Conservation (phyloP, 1,140 invertebrate genomes). For the Sitodiplosis mosellana region DNA sequence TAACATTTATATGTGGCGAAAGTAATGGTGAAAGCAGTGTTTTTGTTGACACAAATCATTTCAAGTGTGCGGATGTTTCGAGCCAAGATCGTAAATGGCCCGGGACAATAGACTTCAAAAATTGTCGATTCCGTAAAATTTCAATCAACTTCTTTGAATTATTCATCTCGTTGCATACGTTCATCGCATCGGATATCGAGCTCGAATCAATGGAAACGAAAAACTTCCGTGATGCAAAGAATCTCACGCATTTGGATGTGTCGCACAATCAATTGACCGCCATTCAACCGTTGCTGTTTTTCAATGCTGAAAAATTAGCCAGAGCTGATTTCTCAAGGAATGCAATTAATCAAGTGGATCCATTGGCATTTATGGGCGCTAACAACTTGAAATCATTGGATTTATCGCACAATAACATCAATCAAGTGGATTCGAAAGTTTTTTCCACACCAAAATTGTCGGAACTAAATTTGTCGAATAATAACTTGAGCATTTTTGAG, state of each 20-base stretch:
- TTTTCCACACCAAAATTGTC: not conserved
- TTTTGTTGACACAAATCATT: not conserved
- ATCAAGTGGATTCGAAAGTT: not conserved
- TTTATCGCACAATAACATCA: not conserved
- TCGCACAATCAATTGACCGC: not conserved
- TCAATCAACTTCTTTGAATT: not conserved
- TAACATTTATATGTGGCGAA: not conserved
- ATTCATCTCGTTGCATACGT: not conserved
- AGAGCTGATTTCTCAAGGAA: not conserved
- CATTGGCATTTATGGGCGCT: not conserved
- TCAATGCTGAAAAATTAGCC: not conserved
- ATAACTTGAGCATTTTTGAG: not conserved
- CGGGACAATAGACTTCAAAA: not conserved
- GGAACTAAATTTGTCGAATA: not conserved
- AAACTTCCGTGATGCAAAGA: not conserved
- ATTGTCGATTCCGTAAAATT: not conserved
- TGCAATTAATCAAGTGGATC: not conserved
- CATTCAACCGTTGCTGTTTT: not conserved
- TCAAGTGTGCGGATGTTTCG: not conserved
- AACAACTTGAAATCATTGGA: not conserved
- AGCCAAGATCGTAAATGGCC: not conserved
- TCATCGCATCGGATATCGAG: not conserved
- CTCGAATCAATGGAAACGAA: not conserved
- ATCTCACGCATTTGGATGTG: not conserved
- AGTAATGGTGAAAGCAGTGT: not conserved